Conservation (phyloP, 2,888 invertebrate species). For the Biston stratarius region DNA sequence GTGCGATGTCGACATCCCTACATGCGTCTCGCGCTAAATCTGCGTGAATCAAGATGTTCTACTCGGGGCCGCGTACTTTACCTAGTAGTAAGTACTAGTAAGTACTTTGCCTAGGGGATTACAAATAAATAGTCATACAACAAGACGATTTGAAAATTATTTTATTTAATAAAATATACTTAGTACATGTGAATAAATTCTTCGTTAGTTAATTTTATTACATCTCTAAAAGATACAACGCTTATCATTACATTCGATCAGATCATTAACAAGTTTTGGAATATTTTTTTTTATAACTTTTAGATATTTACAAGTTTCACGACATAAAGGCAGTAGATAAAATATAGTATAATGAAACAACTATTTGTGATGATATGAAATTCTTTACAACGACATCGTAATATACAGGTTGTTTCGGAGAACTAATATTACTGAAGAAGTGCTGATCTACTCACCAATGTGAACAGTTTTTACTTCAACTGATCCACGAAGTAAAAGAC, state of each 20-base stretch:
- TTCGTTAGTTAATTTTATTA: slow-evolving; percentile 32
- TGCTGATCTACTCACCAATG: no score
- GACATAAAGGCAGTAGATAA: neutral
- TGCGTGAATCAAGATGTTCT: no score
- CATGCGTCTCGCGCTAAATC: no score
- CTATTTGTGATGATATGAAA: slow-evolving; percentile 20
- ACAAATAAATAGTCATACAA: neutral
- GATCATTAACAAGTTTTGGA: slow-evolving; percentile 15
- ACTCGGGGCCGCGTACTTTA: no score
- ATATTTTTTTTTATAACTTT: slow-evolving; percentile 5
- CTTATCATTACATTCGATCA: slow-evolving; percentile 22
- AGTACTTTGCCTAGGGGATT: no score
- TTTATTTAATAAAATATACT: slow-evolving; percentile 43
- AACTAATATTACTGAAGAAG: no score
- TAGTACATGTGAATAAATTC: slow-evolving; percentile 44
- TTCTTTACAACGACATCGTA: slow-evolving; percentile 11
- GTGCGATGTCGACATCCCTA: no score
- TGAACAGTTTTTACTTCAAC: no score
- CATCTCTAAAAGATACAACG: slow-evolving; percentile 25
- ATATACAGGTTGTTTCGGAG: neutral
- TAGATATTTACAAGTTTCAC: slow-evolving; percentile 28
- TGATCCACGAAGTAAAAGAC: no score
- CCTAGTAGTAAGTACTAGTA: no score
- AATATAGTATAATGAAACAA: neutral
- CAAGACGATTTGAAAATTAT: slow-evolving; percentile 3